Evolutionary conservation across 2,113 vertebrate species (phyloP), one percentile per base, ranked within the genome.

Genomic region (Lycocorax pyrrhopterus): DNA sequence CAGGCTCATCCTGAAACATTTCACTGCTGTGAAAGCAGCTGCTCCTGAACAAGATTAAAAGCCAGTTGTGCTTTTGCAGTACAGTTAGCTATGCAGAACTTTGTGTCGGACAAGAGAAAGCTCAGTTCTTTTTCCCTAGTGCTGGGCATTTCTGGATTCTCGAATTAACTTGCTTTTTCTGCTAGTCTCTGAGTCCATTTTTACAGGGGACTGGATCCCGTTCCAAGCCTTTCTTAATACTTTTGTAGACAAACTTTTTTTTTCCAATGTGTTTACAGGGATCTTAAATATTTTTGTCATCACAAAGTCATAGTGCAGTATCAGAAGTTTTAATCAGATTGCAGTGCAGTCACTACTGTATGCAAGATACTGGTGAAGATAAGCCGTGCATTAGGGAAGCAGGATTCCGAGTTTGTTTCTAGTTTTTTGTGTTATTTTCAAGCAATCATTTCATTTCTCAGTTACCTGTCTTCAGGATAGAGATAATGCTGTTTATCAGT

Each of bases 21-120:
- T 96, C 87, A 93, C 87, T 95, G 80, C 92, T 96, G 82, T 90
- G 90, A 96, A 96, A 90, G 84, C 95, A 96, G 82, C 93, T 95
- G 84, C 84, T 96, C 63, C 62, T 92, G 89, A 73, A 55, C 33
- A 51, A 94, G 47, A 76, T 90, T 88, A 88, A 82, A 95, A 93
- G 75, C 75, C 84, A 84, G 75, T 90, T 90, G 60, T 87, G 52
- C 91, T 95, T 91, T 91, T 90, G 68, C 72, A 76, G 83, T 66
- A 75, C 66, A 51, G 60, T 80, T 8, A 33, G 43, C 78, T 87
- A 5, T 86, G 77, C 58, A 73, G 46, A 77, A 87, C 67, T 95
- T 93, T 39, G 59, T 93, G 59, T 72, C 0, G 1, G 91, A 52
- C 75, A 71, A 88, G 95, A 88, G 69, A 84, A 79, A 84, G 78